Base-by-base conservation (phyloP, 53 echinoderm and acorn worm species). In the Actinopyga echinites region DNA sequence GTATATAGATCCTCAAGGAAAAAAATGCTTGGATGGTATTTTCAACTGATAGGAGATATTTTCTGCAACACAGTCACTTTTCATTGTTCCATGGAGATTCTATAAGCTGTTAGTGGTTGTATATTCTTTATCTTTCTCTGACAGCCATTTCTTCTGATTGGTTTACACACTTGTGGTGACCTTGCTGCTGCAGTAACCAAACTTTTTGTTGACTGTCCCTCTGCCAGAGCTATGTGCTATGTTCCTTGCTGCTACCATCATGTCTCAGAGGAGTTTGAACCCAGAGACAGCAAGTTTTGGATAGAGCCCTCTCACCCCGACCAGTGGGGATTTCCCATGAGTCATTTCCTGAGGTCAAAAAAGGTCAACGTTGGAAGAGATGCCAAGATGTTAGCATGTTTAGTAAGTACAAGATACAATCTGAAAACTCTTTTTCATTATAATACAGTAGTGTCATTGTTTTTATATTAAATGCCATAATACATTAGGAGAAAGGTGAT, bases 111-210 rank as follows among this genome's bases (percentile, higher is more conserved):
- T n/a, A n/a, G n/a, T n/a, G n/a, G n/a, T n/a, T n/a, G n/a, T n/a
- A n/a, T n/a, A n/a, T n/a, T n/a, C 7, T 77, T 75, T 55, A 44
- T 29, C 17, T 73, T 82, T 57, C 60, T 54, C 52, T 1, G 4
- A 26, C 82, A 91, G 93, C 89, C 91, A 43, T 85, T 93, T 67
- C 83, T 93, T 57, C 71, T 96, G 31, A 79, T 89, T 5, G 97
- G 97, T 19, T 92, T 96, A 28, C 97, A 96, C 71, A 94, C 94
- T 2, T 96, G 97, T 58, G 97, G 97, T 17, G 90, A 96, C 90
- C 86, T 96, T 31, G 88, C 92, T 29, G 64, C 97, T 35, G 88
- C 97, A 23, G 83, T 94, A 56, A 86, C 94, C 19, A 83, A 92
- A 19, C 75, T 96, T 20, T 96, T 96, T 62, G 56, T 84, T 21